Evolutionary conservation across 2,797 vertebrate genomes (phyloP).

Genomic region (Sebastes hubbsi): DNA sequence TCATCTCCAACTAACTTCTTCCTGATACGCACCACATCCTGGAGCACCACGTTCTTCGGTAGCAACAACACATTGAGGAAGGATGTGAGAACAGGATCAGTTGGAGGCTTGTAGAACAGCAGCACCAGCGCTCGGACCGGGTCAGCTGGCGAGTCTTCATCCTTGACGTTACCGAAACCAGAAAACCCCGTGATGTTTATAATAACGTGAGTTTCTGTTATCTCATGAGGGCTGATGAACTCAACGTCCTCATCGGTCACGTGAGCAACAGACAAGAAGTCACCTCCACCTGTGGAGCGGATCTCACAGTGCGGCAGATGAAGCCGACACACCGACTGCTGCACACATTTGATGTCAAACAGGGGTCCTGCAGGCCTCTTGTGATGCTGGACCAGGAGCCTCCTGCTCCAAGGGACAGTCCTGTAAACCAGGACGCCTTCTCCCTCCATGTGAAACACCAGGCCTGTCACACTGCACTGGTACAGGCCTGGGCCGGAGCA

Average conservation of each 20-base stretch:
- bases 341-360: constrained; percentile 44
- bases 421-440: constrained; percentile 44
- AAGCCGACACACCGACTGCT: constrained; percentile 33
- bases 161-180: constrained; percentile 1
- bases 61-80: constrained; percentile 31
- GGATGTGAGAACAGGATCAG: neutral
- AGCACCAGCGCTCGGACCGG: constrained; percentile 36
- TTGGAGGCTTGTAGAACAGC: constrained; percentile 31
- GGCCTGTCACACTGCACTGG: constrained; percentile 45
- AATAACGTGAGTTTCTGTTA: constrained; percentile 42
- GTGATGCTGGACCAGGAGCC: constrained; percentile 5
- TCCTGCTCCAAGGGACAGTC: constrained; percentile 31
- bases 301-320: constrained; percentile 57
- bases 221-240: constrained; percentile 1
- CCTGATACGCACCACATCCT: neutral
- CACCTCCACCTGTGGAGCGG: constrained; percentile 2
- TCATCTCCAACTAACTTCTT: constrained; percentile 5
- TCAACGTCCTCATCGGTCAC: constrained; percentile 1
- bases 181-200: constrained; percentile 35
- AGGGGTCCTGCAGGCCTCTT: constrained; percentile 59
- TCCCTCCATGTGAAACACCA: constrained; percentile 51
- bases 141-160: neutral
- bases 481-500: constrained; percentile 23
- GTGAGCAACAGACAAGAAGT: constrained; percentile 34
- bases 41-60: neutral